Evolutionary conservation across 2,797 vertebrate genomes (phyloP).

Genomic region (Borostomias antarcticus): DNA sequence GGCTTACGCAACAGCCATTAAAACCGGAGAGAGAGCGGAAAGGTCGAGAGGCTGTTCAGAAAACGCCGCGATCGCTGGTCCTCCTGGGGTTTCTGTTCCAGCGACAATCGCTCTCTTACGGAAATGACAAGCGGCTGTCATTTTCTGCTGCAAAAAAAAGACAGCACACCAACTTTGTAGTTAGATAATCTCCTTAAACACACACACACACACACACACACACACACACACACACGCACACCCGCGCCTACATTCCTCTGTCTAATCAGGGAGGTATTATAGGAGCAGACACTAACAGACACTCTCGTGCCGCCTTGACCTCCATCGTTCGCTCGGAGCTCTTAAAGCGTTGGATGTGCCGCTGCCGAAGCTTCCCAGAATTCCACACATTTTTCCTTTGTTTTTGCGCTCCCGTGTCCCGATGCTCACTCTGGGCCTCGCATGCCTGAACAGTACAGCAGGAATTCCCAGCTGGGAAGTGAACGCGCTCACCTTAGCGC

Average conservation of each 20-base stretch:
- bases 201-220: slow-evolving; percentile 9
- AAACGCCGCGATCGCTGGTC: background rate
- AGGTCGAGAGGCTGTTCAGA: slow-evolving; percentile 11
- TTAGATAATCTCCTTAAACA: no score
- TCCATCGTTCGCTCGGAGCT: background rate
- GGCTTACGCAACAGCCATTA: slow-evolving; percentile 74
- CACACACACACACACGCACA: background rate
- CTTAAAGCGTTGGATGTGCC: slow-evolving; percentile 14
- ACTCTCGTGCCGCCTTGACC: slow-evolving; percentile 25
- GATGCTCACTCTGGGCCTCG: slow-evolving; percentile 39
- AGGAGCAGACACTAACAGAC: no score
- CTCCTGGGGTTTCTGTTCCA: background rate
- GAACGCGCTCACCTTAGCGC: slow-evolving; percentile 25
- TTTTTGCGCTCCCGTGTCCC: slow-evolving; percentile 30
- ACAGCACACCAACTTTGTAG: background rate
- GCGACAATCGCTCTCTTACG: background rate
- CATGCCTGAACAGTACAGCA: slow-evolving; percentile 53
- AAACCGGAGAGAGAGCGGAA: slow-evolving; percentile 41
- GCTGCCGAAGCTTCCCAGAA: slow-evolving; percentile 31
- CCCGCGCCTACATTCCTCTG: background rate
- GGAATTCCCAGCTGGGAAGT: slow-evolving; percentile 44
- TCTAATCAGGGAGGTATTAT: no score
- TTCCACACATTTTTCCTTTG: slow-evolving; percentile 53
- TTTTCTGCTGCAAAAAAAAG: background rate
- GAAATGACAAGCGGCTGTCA: background rate